Base-by-base conservation (phyloP, 2,113 vertebrate species). In the Oncorhynchus mykiss region DNA sequence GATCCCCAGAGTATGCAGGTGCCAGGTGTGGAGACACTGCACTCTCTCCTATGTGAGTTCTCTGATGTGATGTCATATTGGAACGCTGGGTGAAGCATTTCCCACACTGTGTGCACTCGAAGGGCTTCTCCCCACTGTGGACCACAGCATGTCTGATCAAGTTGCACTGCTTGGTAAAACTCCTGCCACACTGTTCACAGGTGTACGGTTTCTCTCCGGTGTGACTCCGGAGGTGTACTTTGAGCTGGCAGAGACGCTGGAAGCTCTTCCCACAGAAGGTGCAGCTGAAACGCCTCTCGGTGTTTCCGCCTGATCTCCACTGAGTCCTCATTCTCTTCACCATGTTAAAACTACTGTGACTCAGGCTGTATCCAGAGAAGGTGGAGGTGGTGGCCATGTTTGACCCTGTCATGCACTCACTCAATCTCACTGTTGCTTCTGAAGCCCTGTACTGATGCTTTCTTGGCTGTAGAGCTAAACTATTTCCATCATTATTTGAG, bases 141-240 rank as follows among this genome's bases (percentile, higher is more conserved):
- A 78, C 67, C 57, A 65, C 70, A 48, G 67, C 65, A 29, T 73
- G 76, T 13, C 65, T 78, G 62, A 57, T 48, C 27, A 78, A 51
- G 27, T 72, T 72, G 20, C 62, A 72, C 64, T 71, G 54, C 3
- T 67, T 64, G 59, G 62, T 67, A 54, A 78, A 78, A 18, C 31
- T 51, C 24, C 85, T 84, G 31, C 87, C 80, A 45, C 87, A 88
- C 24, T 86, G 78, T 27, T 79, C 65, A 5, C 87, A 88, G 45
- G 77, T 78, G 75, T 83, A 88, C 0, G 87, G 82, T 67, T 86
- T 86, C 39, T 88, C 87, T 27, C 84, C 87, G 1, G 84, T 88
- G 78, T 86, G 84, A 5, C 75, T 84, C 60, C 87, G 79, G 71
- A 85, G 84, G 64, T 88, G 84, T 3, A 80, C 83, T 24, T 83